These are phyloP conservation scores for Epinephelus malabaricus DNA, from an alignment of 2,797 vertebrate species.

Conservation along the genomic window DNA sequence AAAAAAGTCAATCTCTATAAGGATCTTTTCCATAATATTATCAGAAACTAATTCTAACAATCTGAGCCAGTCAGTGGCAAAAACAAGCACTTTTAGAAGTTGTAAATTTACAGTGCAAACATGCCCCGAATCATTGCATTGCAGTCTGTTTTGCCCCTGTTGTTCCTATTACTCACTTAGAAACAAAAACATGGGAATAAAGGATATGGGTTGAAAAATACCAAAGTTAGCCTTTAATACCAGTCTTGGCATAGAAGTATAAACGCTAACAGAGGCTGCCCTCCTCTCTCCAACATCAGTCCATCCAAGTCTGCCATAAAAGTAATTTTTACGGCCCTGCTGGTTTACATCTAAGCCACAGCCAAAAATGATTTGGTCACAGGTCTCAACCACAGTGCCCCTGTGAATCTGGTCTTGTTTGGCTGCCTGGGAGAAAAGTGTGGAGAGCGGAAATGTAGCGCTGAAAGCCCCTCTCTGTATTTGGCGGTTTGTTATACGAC, in stretches of 20 bases:
- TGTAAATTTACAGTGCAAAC: no score
- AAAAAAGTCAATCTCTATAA: no score
- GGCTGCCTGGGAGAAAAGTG: conserved; percentile 36
- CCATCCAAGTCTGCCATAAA: conserved; percentile 20
- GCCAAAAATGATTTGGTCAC: conserved; percentile 40
- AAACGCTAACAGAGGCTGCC: not conserved
- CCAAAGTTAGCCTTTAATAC: not conserved
- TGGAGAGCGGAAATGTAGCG: conserved; percentile 59
- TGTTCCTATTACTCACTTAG: no score
- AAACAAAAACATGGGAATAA: no score
- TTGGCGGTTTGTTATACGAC: conserved; percentile 70
- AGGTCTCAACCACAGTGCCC: conserved; percentile 26
- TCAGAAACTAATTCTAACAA: no score
- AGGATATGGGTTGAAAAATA: no score
- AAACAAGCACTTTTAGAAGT: no score
- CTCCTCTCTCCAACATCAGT: conserved; percentile 3
- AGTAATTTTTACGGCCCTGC: conserved; percentile 13
- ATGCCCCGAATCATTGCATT: no score
- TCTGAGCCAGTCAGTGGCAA: no score
- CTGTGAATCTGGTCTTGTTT: conserved; percentile 53
- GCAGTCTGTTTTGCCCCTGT: no score
- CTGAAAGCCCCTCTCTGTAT: conserved; percentile 68
- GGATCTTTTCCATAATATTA: no score
- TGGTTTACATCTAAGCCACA: conserved; percentile 38
- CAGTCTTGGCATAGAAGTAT: not conserved